These are phyloP conservation scores for Poecilia wingei DNA, from an alignment of 2,797 vertebrate species.

Conservation along the genomic window DNA sequence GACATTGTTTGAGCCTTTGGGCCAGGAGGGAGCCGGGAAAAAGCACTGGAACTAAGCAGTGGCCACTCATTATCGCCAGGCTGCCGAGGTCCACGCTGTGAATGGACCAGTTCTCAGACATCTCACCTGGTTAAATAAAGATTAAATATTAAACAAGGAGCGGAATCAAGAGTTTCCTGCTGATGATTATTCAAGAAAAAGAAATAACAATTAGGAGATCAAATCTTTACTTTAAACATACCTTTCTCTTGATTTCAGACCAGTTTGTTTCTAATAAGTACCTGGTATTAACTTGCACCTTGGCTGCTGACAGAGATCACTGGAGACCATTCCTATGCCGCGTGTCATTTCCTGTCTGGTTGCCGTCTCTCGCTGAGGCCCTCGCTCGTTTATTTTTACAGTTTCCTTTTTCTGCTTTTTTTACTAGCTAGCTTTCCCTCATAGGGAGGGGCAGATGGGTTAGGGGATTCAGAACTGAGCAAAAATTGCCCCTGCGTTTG, in stretches of 20 bases:
- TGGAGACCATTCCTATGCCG: constrained; percentile 79
- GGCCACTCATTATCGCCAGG: constrained; percentile 78
- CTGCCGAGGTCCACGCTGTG: neutral
- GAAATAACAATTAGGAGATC: constrained; percentile 17
- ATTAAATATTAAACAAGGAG: constrained; percentile 12
- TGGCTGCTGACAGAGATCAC: constrained; percentile 65
- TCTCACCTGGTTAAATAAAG: constrained; percentile 6
- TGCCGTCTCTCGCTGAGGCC: constrained; percentile 72
- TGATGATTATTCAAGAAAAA: constrained; percentile 55
- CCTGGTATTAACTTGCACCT: constrained; percentile 49
- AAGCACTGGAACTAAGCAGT: constrained; percentile 68
- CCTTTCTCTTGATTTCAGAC: constrained; percentile 26
- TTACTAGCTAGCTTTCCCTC: constrained; percentile 76
- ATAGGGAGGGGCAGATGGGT: constrained; percentile 74
- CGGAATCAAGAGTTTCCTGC: constrained; percentile 81
- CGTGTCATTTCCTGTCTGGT: constrained; percentile 85
- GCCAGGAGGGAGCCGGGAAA: constrained; percentile 72
- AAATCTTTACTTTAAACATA: constrained; percentile 21
- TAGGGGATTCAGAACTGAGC: constrained; percentile 64
- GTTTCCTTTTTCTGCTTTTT: constrained; percentile 82
- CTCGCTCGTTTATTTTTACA: constrained; percentile 85
- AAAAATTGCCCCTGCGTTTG: constrained; percentile 72
- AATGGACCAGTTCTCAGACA: neutral
- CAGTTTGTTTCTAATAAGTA: constrained; percentile 24
- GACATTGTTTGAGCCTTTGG: constrained; percentile 77